phyloP scores from a whole-genome alignment of 2,797 vertebrate species.

The Enteromius treurensis region DNA sequence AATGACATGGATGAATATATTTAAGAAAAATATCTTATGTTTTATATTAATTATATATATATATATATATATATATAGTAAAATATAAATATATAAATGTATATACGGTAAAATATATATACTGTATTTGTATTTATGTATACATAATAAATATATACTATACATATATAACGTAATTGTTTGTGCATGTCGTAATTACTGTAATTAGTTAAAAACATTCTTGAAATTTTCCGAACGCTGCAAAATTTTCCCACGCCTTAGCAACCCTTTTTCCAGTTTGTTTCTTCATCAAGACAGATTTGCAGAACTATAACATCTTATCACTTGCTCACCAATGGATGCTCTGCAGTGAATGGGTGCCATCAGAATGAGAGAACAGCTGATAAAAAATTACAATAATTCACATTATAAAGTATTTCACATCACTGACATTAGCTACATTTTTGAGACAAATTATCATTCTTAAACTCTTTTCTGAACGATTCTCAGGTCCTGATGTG shows the following conservation, averaged over 20 bases:
- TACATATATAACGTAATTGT: no score
- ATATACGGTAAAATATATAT: no score
- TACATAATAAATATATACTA: no score
- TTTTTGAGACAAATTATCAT: background rate
- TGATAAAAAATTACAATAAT: background rate
- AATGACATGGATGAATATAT: no score
- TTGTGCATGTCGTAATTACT: no score
- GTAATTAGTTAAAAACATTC: no score
- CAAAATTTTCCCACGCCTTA: background rate
- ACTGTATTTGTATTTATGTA: no score
- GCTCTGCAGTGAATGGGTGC: background rate
- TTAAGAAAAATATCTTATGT: no score
- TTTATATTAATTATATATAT: no score
- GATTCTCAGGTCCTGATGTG: conserved; percentile 78
- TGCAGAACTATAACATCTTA: background rate
- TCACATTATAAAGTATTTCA: background rate
- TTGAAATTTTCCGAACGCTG: background rate
- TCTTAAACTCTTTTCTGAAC: background rate
- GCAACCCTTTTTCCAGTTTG: background rate
- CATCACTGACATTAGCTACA: background rate
- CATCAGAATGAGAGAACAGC: background rate
- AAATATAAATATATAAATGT: no score
- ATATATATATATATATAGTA: no score
- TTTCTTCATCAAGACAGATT: background rate
- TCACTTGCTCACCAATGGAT: background rate